These are phyloP conservation scores for Pseudomyrmex flavicornis DNA, from an alignment of 1,140 invertebrate species.

Conservation along the genomic window DNA sequence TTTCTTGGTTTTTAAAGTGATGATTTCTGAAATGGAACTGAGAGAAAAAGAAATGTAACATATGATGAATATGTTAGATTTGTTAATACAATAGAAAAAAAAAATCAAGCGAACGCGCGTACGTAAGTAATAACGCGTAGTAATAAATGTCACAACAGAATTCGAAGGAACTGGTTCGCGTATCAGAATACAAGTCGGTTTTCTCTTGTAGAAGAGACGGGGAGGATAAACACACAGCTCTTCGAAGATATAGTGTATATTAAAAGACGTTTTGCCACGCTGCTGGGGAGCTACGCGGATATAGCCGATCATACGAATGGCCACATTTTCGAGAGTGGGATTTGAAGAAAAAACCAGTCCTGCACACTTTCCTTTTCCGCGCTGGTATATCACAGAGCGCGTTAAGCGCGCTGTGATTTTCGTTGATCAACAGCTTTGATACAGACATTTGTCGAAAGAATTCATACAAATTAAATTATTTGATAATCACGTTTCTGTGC, in stretches of 20 bases:
- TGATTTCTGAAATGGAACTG: no score
- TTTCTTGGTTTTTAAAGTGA: neutral
- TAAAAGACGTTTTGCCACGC: conserved; percentile 83
- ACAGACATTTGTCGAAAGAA: neutral
- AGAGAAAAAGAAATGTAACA: no score
- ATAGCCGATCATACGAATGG: conserved; percentile 85
- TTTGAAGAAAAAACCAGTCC: conserved; percentile 72
- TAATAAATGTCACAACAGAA: conserved; percentile 68
- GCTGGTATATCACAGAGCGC: neutral
- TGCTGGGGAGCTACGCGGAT: conserved; percentile 76
- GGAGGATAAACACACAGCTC: conserved; percentile 75
- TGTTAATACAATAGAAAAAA: neutral
- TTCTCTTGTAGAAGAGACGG: conserved; percentile 22
- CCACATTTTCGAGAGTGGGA: conserved; percentile 82
- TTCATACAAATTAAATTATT: neutral
- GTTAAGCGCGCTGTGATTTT: conserved; percentile 9
- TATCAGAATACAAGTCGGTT: conserved; percentile 51
- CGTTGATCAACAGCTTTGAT: neutral
- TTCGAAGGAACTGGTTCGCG: conserved; percentile 68
- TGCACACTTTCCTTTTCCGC: conserved; percentile 62
- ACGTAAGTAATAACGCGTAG: neutral
- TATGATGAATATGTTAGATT: no score
- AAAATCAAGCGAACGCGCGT: conserved; percentile 5
- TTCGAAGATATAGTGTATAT: conserved; percentile 85
- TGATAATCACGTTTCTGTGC: neutral